These are phyloP conservation scores for Sardina pilchardus DNA, from an alignment of 2,113 vertebrate genomes.

Conservation along the genomic window DNA sequence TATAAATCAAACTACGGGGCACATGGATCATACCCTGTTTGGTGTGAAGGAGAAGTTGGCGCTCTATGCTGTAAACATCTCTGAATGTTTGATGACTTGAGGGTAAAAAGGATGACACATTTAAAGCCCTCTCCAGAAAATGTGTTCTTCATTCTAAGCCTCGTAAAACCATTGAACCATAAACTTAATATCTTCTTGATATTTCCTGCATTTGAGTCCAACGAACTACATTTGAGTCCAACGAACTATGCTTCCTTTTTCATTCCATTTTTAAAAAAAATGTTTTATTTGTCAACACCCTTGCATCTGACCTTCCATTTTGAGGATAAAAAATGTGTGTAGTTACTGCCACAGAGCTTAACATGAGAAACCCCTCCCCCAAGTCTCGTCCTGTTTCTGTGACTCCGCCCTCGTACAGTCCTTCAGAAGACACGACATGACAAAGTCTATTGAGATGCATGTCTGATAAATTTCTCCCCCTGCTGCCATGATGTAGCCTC, in stretches of 20 bases:
- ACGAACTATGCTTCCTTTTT: background rate
- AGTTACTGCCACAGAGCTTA: background rate
- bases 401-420: background rate
- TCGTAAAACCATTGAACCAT: constrained; percentile 3
- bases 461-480: constrained; percentile 50
- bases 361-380: background rate
- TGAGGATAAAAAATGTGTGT: background rate
- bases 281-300: background rate
- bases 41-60: background rate
- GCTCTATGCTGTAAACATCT: background rate
- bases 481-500: constrained; percentile 44
- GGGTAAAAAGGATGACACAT: constrained; percentile 1
- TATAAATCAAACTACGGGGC: background rate
- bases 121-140: background rate
- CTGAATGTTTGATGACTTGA: constrained; percentile 1
- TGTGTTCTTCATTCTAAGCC: constrained; percentile 1
- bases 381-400: background rate
- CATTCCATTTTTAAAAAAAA: background rate
- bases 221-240: too few species aligned
- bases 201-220: background rate
- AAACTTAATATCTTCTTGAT: background rate
- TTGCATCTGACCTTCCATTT: background rate
- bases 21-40: background rate
- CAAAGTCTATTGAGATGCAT: constrained; percentile 51
- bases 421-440: constrained; percentile 45